Evolutionary conservation across 2,888 invertebrate genomes (phyloP).

Genomic region (Pyralis farinalis): DNA sequence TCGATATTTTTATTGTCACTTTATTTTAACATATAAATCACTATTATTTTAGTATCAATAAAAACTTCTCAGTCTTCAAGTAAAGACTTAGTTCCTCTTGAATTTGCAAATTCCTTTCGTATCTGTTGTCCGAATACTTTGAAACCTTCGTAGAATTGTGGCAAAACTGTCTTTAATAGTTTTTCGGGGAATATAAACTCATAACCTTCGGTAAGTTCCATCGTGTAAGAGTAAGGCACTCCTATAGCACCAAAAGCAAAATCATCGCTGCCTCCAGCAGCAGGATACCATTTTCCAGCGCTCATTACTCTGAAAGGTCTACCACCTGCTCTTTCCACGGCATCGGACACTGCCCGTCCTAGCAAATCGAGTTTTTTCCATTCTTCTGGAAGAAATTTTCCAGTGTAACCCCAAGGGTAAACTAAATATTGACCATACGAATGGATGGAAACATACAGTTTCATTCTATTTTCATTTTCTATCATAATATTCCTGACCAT

Average conservation of each 20-base stretch:
- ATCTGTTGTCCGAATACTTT: conserved; percentile 49
- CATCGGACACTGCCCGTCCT: conserved; percentile 56
- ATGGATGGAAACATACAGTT: conserved; percentile 85
- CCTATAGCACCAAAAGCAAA: conserved; percentile 78
- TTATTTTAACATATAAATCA: neutral
- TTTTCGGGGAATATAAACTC: conserved; percentile 85
- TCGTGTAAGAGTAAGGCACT: conserved; percentile 79
- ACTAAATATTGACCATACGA: conserved; percentile 84
- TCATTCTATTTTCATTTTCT: conserved; percentile 66
- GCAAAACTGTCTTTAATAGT: conserved; percentile 40
- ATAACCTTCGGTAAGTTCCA: conserved; percentile 80
- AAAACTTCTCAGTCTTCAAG: conserved; percentile 1
- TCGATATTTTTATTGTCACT: conserved; percentile 1
- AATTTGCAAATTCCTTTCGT: conserved; percentile 39
- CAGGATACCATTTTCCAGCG: conserved; percentile 80
- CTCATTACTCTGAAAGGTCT: conserved; percentile 64
- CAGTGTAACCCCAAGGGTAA: conserved; percentile 84
- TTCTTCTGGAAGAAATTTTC: conserved; percentile 62
- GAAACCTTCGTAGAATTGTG: conserved; percentile 65
- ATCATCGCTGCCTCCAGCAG: conserved; percentile 84
- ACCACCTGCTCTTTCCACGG: conserved; percentile 65
- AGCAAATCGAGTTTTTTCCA: conserved; percentile 66
- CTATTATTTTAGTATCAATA: neutral
- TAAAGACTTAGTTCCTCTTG: neutral
- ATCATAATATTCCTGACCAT: conserved; percentile 78